These are phyloP conservation scores for Micromys minutus DNA, from an alignment of 2,113 vertebrate species.

Conservation along the genomic window DNA sequence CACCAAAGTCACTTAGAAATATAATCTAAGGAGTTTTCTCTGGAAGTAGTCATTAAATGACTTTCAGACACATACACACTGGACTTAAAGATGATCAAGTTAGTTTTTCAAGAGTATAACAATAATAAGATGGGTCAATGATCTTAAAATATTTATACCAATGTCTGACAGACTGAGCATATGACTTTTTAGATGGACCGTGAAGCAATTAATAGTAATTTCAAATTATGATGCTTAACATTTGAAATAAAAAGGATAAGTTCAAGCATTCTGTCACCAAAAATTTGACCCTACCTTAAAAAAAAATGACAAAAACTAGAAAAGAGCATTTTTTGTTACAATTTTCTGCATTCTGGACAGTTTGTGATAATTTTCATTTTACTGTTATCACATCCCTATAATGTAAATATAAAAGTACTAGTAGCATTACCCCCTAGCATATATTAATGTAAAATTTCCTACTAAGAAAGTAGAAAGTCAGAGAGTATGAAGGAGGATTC, in stretches of 20 bases:
- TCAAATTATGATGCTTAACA: background rate
- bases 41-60: background rate
- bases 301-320: constrained; percentile 1
- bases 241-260: constrained; percentile 29
- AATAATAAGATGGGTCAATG: background rate
- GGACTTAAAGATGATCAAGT: background rate
- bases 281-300: background rate
- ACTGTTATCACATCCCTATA: background rate
- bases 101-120: background rate
- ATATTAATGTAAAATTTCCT: background rate
- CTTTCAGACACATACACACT: background rate
- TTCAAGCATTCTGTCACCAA: background rate
- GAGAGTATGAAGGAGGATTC: background rate
- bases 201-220: background rate
- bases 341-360: background rate
- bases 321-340: background rate
- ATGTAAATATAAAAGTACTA: background rate
- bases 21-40: background rate
- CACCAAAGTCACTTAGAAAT: background rate
- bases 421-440: background rate
- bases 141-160: background rate
- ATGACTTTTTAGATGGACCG: background rate
- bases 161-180: background rate
- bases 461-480: background rate
- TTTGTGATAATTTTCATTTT: background rate